phyloP scores from a whole-genome alignment of 2,797 vertebrate species.

The Lepilemur ruficaudatus region DNA sequence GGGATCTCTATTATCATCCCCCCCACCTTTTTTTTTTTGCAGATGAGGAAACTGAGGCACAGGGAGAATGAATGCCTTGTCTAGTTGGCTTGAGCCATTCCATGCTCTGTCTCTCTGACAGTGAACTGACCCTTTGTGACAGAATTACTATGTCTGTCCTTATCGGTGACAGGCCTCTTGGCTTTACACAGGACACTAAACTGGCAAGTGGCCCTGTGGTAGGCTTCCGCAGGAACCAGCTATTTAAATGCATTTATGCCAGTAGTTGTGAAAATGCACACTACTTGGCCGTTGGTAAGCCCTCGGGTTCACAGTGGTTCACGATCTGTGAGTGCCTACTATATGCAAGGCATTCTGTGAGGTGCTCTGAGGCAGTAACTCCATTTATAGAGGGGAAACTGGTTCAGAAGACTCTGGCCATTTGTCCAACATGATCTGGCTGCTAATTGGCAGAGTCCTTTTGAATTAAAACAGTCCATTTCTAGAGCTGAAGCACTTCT shows the following conservation, averaged over 20 bases:
- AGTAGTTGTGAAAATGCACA: not conserved
- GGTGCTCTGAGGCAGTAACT: not conserved
- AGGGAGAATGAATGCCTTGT: not conserved
- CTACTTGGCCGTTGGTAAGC: not conserved
- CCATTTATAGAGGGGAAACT: not conserved
- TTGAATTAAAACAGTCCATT: not conserved
- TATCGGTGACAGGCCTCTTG: not conserved
- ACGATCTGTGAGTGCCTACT: accelerated
- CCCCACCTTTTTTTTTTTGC: not conserved
- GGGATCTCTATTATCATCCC: not conserved
- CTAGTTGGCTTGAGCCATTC: not conserved
- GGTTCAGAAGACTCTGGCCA: not conserved
- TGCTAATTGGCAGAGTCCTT: not conserved
- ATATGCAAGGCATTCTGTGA: accelerated
- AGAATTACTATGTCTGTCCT: not conserved
- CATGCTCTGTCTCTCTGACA: not conserved
- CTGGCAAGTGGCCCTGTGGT: not conserved
- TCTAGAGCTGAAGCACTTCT: not conserved
- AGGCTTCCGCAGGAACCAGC: not conserved
- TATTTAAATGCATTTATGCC: not conserved
- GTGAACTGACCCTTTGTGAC: not conserved
- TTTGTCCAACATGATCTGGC: not conserved
- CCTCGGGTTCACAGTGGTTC: not conserved
- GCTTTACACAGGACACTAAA: not conserved
- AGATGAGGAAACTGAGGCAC: not conserved